Conservation (phyloP, 1,140 invertebrate genomes). For the Tachypleus tridentatus region DNA sequence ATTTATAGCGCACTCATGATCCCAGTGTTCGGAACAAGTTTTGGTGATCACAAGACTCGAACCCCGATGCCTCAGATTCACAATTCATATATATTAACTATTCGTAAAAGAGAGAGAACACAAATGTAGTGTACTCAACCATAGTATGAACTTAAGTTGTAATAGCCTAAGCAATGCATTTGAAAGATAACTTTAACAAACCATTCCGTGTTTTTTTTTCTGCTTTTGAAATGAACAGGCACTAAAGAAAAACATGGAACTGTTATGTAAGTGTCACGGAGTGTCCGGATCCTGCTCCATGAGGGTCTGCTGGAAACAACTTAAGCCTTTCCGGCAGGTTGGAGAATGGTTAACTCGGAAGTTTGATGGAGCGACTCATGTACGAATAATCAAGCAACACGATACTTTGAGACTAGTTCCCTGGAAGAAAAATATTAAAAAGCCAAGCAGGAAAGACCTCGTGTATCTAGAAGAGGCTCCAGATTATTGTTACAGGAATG, state of each 20-base stretch:
- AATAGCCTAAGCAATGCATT: no score
- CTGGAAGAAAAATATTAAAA: constrained; percentile 21
- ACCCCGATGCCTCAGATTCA: no score
- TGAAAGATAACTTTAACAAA: no score
- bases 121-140: no score
- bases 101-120: no score
- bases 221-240: no score
- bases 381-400: constrained; percentile 20
- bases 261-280: constrained; percentile 83
- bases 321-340: constrained; percentile 44
- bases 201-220: no score
- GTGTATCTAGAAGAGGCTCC: constrained; percentile 73
- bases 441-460: constrained; percentile 42
- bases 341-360: constrained; percentile 33
- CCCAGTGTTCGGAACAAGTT: no score
- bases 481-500: constrained; percentile 72
- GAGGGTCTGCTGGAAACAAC: constrained; percentile 80
- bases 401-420: constrained; percentile 20
- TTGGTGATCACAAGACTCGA: no score
- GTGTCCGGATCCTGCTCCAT: constrained; percentile 90
- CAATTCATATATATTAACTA: no score
- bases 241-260: neutral
- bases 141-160: no score
- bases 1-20: no score
- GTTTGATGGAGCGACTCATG: constrained; percentile 34